Evolutionary conservation across 2,888 invertebrate genomes (phyloP).

Genomic region (Coleophora deauratella): DNA sequence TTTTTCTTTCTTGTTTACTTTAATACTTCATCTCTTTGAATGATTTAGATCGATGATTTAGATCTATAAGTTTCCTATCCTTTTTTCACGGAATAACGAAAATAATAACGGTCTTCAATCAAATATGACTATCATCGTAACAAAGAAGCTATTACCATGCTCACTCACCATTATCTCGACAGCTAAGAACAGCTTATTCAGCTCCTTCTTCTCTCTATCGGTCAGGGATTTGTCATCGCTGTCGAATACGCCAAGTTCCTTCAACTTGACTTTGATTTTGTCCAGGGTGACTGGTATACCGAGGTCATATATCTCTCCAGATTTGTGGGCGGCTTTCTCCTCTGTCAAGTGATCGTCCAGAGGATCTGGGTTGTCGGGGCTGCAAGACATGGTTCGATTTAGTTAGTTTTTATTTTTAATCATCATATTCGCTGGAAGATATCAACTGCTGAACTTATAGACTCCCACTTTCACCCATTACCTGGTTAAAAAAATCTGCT

Average conservation of each 20-base stretch:
- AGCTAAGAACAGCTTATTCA: conserved; percentile 46
- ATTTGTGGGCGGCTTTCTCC: conserved; percentile 36
- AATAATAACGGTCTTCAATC: too few species aligned
- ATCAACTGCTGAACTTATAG: too few species aligned
- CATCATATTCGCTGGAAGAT: too few species aligned
- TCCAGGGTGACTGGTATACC: conserved; percentile 35
- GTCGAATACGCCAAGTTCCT: conserved; percentile 44
- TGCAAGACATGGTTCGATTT: conserved; percentile 18
- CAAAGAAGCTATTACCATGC: too few species aligned
- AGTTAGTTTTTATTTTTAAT: neutral
- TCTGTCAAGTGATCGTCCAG: conserved; percentile 14
- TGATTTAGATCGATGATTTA: too few species aligned
- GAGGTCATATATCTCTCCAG: conserved; percentile 38
- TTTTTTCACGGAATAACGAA: too few species aligned
- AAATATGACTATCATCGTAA: too few species aligned
- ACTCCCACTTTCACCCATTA: too few species aligned
- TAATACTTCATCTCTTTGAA: too few species aligned
- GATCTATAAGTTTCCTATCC: too few species aligned
- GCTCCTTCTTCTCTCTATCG: conserved; percentile 44
- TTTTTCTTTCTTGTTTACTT: too few species aligned
- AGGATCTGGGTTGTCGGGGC: conserved; percentile 22
- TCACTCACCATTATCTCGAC: conserved; percentile 51
- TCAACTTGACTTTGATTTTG: conserved; percentile 42
- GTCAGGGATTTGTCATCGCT: conserved; percentile 27
- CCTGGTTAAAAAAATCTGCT: too few species aligned